Evolutionary conservation across 30 jellyfish, hydroid and myxozoan genomes (phyloP), one percentile per base, ranked within the genome.

Genomic region (Turritopsis rubra): DNA sequence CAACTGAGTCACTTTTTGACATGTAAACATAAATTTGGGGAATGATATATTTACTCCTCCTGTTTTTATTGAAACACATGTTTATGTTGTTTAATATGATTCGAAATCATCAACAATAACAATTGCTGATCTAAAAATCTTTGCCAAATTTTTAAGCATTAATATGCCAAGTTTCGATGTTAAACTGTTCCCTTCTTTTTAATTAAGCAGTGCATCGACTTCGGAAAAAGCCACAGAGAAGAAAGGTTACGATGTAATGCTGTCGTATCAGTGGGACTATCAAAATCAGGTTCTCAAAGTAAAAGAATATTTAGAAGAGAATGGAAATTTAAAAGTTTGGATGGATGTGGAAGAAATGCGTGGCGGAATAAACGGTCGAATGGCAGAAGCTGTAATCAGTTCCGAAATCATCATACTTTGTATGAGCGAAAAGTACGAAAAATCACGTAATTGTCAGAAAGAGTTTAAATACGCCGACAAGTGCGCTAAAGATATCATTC

Each of bases 361-460:
- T 24, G 82, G 82, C 7, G 82, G 65, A 16, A 74, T 74, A 9
- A 24, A 74, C 82, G 82, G 18, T 7, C 54, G 65, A 24, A 74
- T 74, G 82, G 82, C 82, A 0, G 65, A 74, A 30, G 82, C 82
- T 16, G 82, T 74, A 7, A n/a, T n/a, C 60, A 74, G 24, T 16
- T 74, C 82, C 82, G 41, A 26, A 0, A 52, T 74, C 65, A 74
- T 74, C 41, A 65, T 74, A 13, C 24, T 74, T 16, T 74, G 82
- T n/a, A 24, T 74, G 82, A 74, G 82, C 65, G 82, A 74, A 24
- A 30, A 26, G 65, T 74, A 74, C 41, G 82, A 26, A 29, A 74
- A 24, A 16, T 74, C 82, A 21, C 65, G 65, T 16, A 74, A 74
- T 74, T 74, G 82, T n/a, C 28, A 30, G n/a, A 24, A 24, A 24